A percentile compares a stretch with the other conserved stretches of the same genome.
Evolutionary conservation across 2,113 vertebrate genomes (phyloP).

Genomic region (Tonatia bakeri): DNA sequence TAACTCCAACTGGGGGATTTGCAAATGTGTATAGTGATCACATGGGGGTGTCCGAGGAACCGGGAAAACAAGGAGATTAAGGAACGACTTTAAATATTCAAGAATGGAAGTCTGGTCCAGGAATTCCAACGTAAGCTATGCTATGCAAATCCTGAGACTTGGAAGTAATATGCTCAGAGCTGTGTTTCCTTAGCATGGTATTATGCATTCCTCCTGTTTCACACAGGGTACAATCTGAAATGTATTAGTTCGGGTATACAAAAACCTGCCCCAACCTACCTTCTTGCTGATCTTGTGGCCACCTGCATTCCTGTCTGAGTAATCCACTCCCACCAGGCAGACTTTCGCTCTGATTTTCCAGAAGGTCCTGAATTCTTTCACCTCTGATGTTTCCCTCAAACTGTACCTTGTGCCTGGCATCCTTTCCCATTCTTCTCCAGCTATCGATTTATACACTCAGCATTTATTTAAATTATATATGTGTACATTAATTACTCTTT

Average conservation of each 20-base stretch:
- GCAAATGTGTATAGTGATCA: neutral
- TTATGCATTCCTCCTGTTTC: neutral
- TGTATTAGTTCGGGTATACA: neutral
- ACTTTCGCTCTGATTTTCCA: neutral
- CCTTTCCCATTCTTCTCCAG: neutral
- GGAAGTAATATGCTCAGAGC: neutral
- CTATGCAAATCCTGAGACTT: neutral
- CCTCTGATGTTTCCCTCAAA: neutral
- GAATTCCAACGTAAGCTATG: neutral
- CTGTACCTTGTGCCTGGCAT: neutral
- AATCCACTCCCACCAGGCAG: neutral
- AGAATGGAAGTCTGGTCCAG: neutral
- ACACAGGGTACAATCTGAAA: neutral
- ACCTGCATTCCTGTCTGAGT: neutral
- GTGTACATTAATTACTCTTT: neutral
- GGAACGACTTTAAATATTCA: slow-evolving; percentile 9
- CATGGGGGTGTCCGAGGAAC: neutral
- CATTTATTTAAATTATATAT: neutral
- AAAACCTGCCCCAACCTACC: neutral
- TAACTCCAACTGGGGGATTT: neutral
- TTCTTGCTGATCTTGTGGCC: neutral
- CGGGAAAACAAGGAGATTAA: slow-evolving; percentile 15
- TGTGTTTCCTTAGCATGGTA: neutral
- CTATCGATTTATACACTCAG: neutral
- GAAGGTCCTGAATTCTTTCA: neutral